These are phyloP conservation scores for Pteropus rufus DNA, from an alignment of 2,797 vertebrate genomes.

Conservation along the genomic window DNA sequence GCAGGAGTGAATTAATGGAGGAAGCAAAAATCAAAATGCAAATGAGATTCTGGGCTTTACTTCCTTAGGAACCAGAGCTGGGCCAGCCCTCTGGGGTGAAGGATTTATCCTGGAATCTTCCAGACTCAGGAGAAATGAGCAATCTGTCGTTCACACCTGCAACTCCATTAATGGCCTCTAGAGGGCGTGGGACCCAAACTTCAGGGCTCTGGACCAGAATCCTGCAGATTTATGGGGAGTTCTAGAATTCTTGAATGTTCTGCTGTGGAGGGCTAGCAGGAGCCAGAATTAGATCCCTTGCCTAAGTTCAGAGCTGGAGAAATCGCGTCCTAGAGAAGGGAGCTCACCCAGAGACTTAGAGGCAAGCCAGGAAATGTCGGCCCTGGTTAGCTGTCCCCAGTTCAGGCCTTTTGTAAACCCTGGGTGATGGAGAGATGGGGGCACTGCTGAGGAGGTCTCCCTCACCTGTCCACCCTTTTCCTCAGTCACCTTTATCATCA, in stretches of 20 bases:
- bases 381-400: not conserved
- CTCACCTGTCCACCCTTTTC: not conserved
- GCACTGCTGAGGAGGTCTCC: not conserved
- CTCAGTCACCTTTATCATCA: not conserved
- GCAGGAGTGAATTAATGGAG: not conserved
- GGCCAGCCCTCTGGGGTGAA: not conserved
- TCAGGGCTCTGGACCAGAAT: not conserved
- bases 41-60: not conserved
- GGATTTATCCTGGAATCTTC: not conserved
- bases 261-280: not conserved
- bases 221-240: not conserved
- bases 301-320: not conserved
- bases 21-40: not conserved
- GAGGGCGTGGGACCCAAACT: not conserved
- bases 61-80: not conserved
- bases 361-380: not conserved
- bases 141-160: not conserved
- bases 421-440: not conserved
- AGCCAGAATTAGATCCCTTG: not conserved
- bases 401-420: not conserved
- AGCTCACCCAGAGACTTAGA: not conserved
- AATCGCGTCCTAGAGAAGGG: not conserved
- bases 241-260: not conserved
- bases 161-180: constrained; percentile 13
- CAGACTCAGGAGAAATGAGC: not conserved